These are phyloP conservation scores for Tetheella fluctuosa DNA, from an alignment of 2,888 invertebrate species.

Conservation along the genomic window DNA sequence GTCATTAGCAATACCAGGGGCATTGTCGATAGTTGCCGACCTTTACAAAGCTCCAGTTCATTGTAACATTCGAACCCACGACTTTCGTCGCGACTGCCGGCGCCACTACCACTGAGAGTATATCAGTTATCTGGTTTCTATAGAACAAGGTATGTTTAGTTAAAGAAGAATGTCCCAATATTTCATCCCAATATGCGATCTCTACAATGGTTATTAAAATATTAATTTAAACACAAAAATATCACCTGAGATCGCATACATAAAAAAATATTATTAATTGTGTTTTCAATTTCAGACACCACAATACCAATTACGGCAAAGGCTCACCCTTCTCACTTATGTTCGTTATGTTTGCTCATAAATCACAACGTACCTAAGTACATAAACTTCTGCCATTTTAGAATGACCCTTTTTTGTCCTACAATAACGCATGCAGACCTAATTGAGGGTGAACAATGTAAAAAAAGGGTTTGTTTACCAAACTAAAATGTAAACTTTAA, in stretches of 20 bases:
- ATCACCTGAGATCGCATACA: not conserved
- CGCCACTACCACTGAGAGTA: too few relatives aligned
- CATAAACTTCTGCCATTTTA: constrained; percentile 26
- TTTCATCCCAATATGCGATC: too few relatives aligned
- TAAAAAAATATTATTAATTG: not conserved
- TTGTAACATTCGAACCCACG: too few relatives aligned
- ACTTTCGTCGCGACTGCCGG: too few relatives aligned
- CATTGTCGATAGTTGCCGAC: too few relatives aligned
- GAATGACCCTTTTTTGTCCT: constrained; percentile 31
- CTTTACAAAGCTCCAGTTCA: too few relatives aligned
- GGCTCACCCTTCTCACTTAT: constrained; percentile 13
- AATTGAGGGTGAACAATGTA: constrained; percentile 36
- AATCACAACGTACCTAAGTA: constrained; percentile 9
- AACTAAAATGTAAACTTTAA: not conserved
- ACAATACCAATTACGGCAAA: not conserved
- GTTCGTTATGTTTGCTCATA: constrained; percentile 9
- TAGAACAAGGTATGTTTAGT: too few relatives aligned
- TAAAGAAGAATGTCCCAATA: too few relatives aligned
- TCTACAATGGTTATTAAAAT: too few relatives aligned
- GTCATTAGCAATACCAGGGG: too few relatives aligned
- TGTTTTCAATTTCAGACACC: not conserved
- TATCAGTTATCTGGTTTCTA: too few relatives aligned
- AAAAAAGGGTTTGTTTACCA: constrained; percentile 34
- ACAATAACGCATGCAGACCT: constrained; percentile 23
- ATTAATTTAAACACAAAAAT: not conserved